Base-by-base conservation (phyloP, 2,888 invertebrate genomes). In the Drosophila monieri region DNA sequence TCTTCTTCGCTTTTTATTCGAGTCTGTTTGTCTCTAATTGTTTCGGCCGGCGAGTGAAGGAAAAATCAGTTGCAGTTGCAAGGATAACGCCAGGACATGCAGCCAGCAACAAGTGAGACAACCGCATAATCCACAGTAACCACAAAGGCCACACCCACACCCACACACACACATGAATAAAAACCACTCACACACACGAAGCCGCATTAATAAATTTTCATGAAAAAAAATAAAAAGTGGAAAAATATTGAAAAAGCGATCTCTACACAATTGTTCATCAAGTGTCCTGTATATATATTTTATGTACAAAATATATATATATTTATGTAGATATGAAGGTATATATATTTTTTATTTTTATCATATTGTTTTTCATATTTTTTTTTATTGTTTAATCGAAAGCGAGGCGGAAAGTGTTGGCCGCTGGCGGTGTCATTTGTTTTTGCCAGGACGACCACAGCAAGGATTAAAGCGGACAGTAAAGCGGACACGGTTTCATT, bases 221-320 rank as follows among this genome's bases (percentile, higher is more conserved):
- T 70, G 46, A 64, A 52, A 81, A 79, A 85, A 79, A 85, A 57
- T n/a, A 69, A 77, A 39, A 39, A 39, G 15, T 39, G 39, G 39
- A 39, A 75, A 80, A 80, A 80, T 86, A 80, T 86, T 80, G 87
- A 86, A 80, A 80, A 80, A 86, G 57, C 87, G 87, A 80, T 86
- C 85, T 84, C 80, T 83, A 80, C 80, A 86, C 77, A 84, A 65
- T 69, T 60, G 67, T 43, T 49, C 79, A 85, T 76, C 71, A 85
- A 71, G 70, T 48, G 80, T 44, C 58, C 41, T 30, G n/a, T n/a
- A 39, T 8, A 15, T 39, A 15, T 39, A 15, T 51, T 54, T 27
- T 4, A 44, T 52, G 41, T 41, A 23, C 12, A 12, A 12, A 6
- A 35, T 35, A 6, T 35, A n/a, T 35, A 35, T 35, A 35, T 6